A percentile compares a stretch with the other conserved stretches of the same genome.
phyloP scores from a whole-genome alignment of 2,888 invertebrate species.

The Geotrupes spiniger region DNA sequence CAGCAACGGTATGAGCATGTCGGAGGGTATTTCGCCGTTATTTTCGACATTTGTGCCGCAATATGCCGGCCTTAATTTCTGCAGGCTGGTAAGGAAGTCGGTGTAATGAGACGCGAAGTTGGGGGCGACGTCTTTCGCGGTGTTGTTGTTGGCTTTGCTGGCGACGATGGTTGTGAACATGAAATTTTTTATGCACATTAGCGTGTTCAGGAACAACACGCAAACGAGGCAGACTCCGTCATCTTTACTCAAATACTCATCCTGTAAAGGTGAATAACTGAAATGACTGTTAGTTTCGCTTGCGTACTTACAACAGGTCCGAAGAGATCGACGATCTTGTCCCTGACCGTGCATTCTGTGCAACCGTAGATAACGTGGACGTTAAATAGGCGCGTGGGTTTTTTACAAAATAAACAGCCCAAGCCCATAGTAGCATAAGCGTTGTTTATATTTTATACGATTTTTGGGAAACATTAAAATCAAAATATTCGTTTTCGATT shows the following conservation, averaged over 20 bases:
- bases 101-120: constrained; percentile 8
- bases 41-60: background rate
- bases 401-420: constrained; percentile 19
- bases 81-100: constrained; percentile 14
- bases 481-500: no score
- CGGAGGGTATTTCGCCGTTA: background rate
- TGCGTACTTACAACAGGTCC: constrained; percentile 24
- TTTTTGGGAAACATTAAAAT: no score
- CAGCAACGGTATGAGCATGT: constrained; percentile 3
- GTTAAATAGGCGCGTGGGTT: constrained; percentile 16
- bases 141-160: constrained; percentile 4
- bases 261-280: constrained; percentile 17
- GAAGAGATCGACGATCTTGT: constrained; percentile 24
- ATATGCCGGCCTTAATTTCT: constrained; percentile 12
- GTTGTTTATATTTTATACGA: no score
- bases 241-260: constrained; percentile 21
- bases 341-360: constrained; percentile 22
- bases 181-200: constrained; percentile 20
- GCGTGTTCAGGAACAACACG: constrained; percentile 20
- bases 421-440: background rate
- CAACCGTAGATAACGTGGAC: constrained; percentile 20
- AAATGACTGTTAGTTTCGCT: background rate
- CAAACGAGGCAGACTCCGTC: constrained; percentile 23
- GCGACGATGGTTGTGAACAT: constrained; percentile 19
- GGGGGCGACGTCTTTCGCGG: background rate